Evolutionary conservation across 1,140 invertebrate genomes (phyloP), one percentile per base, ranked within the genome.

Genomic region (Lordiphosa mommai): DNA sequence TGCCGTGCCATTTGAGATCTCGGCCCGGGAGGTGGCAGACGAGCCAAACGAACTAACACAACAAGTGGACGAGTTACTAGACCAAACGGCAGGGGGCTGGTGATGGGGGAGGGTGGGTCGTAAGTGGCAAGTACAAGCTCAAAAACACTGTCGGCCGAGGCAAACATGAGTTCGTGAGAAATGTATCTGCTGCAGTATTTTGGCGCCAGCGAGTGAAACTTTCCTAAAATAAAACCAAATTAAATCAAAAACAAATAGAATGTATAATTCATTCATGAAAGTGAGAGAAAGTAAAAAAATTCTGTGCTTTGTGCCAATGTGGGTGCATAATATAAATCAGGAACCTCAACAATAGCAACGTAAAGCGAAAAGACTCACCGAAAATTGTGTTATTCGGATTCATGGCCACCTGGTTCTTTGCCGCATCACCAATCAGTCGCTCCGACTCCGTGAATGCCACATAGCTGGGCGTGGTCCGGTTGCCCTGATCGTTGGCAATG

Each of bases 371-470:
- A 9, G 37, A 76, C 86, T 88, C 46, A 88, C 85, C 88, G 43
- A 88, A 89, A 34, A 89, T 87, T 47, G 88, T 89, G 41, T 89
- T 89, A 52, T 76, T 88, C 32, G 89, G 88, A 80, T 89, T 89
- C 88, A 89, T 89, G 64, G 88, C 89, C 53, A 88, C 88, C 61
- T 89, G 86, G 55, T 94, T 94, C 88, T 94, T 95, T 72, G 97
- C 97, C 59, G 97, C 97, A 93, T 99, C 97, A 48, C 97, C 77
- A 89, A 99, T 98, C 59, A 99, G 93, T 89, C 97, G 94, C 89
- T 99, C 97, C 2, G 95, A 97, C 89, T 99, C 97, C 51, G 96
- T 98, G 91, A 99, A 99, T 34, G 97, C 97, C 14, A 99, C 97
- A 92, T 98, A 99, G 59, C 95, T 96, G 23, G 98, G 98, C 52